Evolutionary conservation across 2,797 vertebrate genomes (phyloP).

Genomic region (Rhabdophis nuchalis): DNA sequence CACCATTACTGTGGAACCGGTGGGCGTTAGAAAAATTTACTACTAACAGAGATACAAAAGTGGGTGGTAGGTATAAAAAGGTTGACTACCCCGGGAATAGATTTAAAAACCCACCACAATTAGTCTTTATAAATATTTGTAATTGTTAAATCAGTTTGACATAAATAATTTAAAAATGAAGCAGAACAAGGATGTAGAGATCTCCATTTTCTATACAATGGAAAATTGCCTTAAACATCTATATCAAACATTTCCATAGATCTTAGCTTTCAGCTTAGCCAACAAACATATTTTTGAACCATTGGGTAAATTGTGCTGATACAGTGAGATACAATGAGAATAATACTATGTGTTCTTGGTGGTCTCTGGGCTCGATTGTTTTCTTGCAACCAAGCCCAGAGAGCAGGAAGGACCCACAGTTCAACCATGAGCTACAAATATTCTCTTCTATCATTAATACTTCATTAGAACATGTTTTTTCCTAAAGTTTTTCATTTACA

Average conservation of each 20-base stretch:
- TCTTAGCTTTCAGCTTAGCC: background rate
- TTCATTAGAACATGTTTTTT: background rate
- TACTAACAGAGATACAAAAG: too few species aligned
- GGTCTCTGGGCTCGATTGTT: background rate
- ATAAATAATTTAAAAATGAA: background rate
- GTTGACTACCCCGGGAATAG: too few species aligned
- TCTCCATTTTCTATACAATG: background rate
- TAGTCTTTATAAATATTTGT: background rate
- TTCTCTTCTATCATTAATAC: background rate
- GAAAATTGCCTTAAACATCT: background rate
- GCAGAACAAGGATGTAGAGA: background rate
- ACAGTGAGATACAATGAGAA: background rate
- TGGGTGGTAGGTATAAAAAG: too few species aligned
- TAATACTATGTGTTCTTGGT: background rate
- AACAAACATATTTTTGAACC: background rate
- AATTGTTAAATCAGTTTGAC: background rate
- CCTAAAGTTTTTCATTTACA: background rate
- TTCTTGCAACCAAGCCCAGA: background rate
- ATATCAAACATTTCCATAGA: background rate
- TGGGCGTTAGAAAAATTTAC: too few species aligned
- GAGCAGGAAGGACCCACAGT: too few species aligned
- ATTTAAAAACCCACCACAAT: background rate
- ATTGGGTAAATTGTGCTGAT: background rate
- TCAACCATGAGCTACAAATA: background rate
- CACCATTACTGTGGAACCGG: too few species aligned